These are phyloP conservation scores for Drosophila varians DNA, from an alignment of 1,140 invertebrate species.

Conservation along the genomic window DNA sequence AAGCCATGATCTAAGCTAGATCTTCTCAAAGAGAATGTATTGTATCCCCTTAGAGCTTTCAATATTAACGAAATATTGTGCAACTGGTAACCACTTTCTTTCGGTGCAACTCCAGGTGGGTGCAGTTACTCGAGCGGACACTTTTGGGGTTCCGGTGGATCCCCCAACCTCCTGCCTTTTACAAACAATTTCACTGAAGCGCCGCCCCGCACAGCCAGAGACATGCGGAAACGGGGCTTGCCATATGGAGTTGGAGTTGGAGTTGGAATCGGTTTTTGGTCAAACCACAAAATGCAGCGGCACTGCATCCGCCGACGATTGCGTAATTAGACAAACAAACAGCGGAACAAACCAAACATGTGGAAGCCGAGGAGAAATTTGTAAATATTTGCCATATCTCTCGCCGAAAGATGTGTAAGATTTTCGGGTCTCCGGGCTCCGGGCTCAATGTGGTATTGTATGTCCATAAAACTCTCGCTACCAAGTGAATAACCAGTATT, in stretches of 20 bases:
- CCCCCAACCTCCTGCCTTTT: conserved; percentile 12
- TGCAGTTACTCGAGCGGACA: conserved; percentile 48
- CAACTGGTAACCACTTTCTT: conserved; percentile 1
- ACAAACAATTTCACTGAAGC: conserved; percentile 32
- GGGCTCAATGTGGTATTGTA: not conserved
- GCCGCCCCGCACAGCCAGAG: conserved; percentile 16
- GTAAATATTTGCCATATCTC: not conserved
- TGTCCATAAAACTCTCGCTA: not conserved
- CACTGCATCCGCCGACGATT: conserved; percentile 31
- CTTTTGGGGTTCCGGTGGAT: conserved; percentile 37
- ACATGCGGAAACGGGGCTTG: conserved; percentile 51
- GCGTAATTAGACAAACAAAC: conserved; percentile 47
- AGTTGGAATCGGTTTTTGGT: conserved; percentile 46
- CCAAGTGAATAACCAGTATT: not conserved
- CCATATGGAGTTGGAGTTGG: conserved; percentile 25
- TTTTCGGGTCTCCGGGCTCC: too few species aligned
- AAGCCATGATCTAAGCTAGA: conserved; percentile 29
- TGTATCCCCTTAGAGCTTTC: too few species aligned
- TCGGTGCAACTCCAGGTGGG: conserved; percentile 4
- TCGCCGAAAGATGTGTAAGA: not conserved
- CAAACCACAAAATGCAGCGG: conserved; percentile 39
- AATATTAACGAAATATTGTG: too few species aligned
- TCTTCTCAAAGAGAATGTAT: too few species aligned
- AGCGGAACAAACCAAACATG: conserved; percentile 19
- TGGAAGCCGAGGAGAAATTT: not conserved